A percentile compares a stretch with the other conserved stretches of the same genome.
Conservation (phyloP, 2,113 vertebrate genomes). For the Aleadryas rufinucha region DNA sequence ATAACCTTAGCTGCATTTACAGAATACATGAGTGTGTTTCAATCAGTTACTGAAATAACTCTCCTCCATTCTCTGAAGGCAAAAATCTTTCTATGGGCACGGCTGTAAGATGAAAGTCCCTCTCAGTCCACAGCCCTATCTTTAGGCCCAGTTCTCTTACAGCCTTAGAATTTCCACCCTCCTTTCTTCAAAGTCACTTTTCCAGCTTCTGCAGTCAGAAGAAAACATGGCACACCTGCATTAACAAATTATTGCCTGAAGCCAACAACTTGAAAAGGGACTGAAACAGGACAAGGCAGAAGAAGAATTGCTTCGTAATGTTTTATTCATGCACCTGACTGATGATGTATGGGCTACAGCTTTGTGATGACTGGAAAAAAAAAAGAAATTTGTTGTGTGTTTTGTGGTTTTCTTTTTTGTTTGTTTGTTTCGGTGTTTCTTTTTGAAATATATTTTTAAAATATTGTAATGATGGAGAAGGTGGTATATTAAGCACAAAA, state of each 20-base stretch:
- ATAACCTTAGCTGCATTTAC: not conserved
- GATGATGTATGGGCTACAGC: not conserved
- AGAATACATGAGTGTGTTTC: not conserved
- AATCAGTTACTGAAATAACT: not conserved
- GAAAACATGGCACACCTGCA: not conserved
- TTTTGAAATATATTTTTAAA: not conserved
- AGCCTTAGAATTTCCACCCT: not conserved
- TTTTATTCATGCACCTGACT: constrained; percentile 22
- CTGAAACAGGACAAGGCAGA: not conserved
- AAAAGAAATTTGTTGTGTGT: not conserved
- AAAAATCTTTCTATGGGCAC: not conserved
- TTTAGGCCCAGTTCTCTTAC: not conserved
- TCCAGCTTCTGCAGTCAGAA: not conserved
- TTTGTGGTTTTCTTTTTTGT: not conserved
- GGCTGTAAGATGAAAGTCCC: not conserved
- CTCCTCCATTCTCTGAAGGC: not conserved
- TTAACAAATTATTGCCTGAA: constrained; percentile 20
- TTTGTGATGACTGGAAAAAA: not conserved
- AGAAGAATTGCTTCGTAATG: not conserved
- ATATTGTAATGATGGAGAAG: not conserved
- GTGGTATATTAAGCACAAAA: not conserved
- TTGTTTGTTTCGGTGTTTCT: not conserved
- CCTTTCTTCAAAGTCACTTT: not conserved
- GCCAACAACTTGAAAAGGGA: not conserved
- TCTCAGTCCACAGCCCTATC: not conserved